Percentiles rank a stretch among this genome's conserved stretches.
Conservation (phyloP, 2,797 vertebrate genomes). For the Cynodonichthys magdalenae region DNA sequence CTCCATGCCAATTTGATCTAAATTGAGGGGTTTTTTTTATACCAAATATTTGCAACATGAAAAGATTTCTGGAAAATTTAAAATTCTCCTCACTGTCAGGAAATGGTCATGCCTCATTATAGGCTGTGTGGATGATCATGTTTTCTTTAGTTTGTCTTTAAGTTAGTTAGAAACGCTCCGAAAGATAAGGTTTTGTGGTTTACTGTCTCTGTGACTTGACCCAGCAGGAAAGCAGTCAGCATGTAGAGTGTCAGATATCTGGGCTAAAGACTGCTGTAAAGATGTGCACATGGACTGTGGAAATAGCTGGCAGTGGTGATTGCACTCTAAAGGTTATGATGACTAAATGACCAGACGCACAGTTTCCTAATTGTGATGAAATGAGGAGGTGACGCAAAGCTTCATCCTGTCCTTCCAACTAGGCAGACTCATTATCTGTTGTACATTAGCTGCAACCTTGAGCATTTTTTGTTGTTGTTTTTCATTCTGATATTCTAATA, state of each 20-base stretch:
- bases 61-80: conserved; percentile 35
- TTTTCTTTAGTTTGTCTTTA: conserved; percentile 4
- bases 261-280: conserved; percentile 55
- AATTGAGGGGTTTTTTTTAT: conserved; percentile 31
- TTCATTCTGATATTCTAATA: conserved; percentile 22
- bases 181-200: conserved; percentile 39
- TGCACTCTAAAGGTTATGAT: conserved; percentile 25
- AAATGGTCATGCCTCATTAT: conserved; percentile 38
- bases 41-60: conserved; percentile 39
- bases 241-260: conserved; percentile 37
- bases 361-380: conserved; percentile 64
- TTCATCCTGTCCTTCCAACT: conserved; percentile 42
- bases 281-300: conserved; percentile 41
- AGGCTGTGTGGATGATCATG: conserved; percentile 26
- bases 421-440: conserved; percentile 16
- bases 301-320: conserved; percentile 55
- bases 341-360: conserved; percentile 35
- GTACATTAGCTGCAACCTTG: conserved; percentile 2
- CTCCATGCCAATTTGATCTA: conserved; percentile 42
- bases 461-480: conserved; percentile 19
- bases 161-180: conserved; percentile 22
- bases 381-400: conserved; percentile 30
- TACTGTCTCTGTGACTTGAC: conserved; percentile 64
- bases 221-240: conserved; percentile 55
- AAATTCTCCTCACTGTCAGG: conserved; percentile 30